Base-by-base conservation (phyloP, 2,797 vertebrate species). In the Tapirus indicus region DNA sequence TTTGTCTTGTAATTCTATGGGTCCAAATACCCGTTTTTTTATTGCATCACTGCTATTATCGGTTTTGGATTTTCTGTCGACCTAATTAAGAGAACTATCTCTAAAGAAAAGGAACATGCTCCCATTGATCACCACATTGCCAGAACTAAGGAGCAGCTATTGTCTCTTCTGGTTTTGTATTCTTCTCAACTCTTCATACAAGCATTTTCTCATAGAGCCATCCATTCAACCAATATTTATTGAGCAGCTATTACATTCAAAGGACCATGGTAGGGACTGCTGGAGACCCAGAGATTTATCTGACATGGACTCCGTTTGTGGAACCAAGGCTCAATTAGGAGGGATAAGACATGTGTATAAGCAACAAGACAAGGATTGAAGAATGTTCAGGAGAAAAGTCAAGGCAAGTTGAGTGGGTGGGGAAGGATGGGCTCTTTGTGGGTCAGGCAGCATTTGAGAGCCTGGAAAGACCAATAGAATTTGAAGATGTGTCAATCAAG, bases 31-130 rank as follows among this genome's bases (percentile, higher is more conserved):
- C 12, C 6, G 32, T 80, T 95, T 95, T 95, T 92, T 90, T 38
- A n/a, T 68, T 82, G 25, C 2, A 77, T 77, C 5, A 52, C 29
- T 88, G 3, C 23, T 71, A 44, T 54, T 88, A 71, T 93, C 29
- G 82, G 35, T 95, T 95, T 58, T 60, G 20, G 21, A 44, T 88
- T 95, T 87, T 94, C 29, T 92, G 92, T 85, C 62, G 12, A 58
- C 18, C 7, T 68, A 38, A 92, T 94, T 68, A 92, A 96, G 54
- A 85, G 8, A 86, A 52, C 56, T 88, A 72, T 38, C 44, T 52
- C 27, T 79, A 56, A 85, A 88, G 38, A 77, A 94, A 68, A 95
- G 21, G 6, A 68, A n/a, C 18, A 32, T 11, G 6, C 2, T 38
- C 20, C 38, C 44, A 12, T 14, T 29, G 11, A 79, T 85, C 13